Conservation (phyloP, 2,888 invertebrate species). For the Drosophila monieri region DNA sequence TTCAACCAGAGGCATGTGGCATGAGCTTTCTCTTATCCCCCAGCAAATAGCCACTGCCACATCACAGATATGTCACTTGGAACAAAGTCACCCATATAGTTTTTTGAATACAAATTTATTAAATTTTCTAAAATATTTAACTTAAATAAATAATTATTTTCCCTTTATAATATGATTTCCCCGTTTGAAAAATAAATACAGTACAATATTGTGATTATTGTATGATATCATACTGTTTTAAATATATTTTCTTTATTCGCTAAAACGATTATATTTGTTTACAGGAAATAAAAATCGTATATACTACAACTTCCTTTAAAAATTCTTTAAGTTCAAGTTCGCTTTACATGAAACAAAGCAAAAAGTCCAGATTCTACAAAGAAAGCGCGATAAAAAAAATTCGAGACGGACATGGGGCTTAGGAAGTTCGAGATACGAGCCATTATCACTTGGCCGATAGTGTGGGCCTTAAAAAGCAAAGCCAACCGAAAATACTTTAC, state of each 20-base stretch:
- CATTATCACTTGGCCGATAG: slow-evolving; percentile 39
- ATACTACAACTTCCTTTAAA: not conserved
- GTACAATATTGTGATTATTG: not conserved
- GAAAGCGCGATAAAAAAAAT: slow-evolving; percentile 24
- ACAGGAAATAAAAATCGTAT: slow-evolving; percentile 26
- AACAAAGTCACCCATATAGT: not conserved
- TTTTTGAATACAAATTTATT: too few relatives aligned
- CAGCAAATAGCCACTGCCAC: slow-evolving; percentile 6
- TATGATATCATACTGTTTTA: not conserved
- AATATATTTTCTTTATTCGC: not conserved
- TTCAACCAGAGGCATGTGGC: slow-evolving; percentile 8
- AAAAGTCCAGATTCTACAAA: not conserved
- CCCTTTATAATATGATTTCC: too few relatives aligned
- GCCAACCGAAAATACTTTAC: slow-evolving; percentile 28
- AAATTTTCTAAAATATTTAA: too few relatives aligned
- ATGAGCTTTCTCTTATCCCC: slow-evolving; percentile 35
- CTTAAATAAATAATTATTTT: too few relatives aligned
- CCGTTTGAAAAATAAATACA: not conserved
- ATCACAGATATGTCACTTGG: not conserved
- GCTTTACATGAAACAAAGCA: slow-evolving; percentile 21
- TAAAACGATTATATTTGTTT: slow-evolving; percentile 25
- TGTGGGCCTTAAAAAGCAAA: slow-evolving; percentile 1
- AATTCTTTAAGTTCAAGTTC: slow-evolving; percentile 20
- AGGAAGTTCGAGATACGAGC: slow-evolving; percentile 17
- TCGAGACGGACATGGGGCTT: slow-evolving; percentile 12